These are phyloP conservation scores for Hydrolagus affinis DNA, from an alignment of 2,113 vertebrate species.

Conservation along the genomic window DNA sequence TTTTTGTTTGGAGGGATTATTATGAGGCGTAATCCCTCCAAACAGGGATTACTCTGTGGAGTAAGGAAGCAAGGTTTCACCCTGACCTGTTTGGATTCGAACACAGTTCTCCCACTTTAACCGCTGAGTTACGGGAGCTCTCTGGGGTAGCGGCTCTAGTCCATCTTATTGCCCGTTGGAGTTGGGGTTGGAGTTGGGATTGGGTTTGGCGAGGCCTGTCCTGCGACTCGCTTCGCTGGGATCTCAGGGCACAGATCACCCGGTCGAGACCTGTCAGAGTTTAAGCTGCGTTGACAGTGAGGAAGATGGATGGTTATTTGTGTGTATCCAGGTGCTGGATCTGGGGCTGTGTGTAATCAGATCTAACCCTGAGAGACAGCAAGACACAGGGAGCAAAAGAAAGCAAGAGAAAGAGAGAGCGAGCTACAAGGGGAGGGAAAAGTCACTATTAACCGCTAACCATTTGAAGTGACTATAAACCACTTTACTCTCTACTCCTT, in stretches of 20 bases:
- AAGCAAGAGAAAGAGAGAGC: not conserved
- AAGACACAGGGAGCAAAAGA: not conserved
- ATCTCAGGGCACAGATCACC: not conserved
- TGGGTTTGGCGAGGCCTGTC: not conserved
- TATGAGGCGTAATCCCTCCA: too few species aligned
- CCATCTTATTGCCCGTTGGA: too few species aligned
- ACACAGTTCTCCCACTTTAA: too few species aligned
- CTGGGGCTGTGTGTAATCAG: conserved; percentile 18
- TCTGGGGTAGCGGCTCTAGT: too few species aligned
- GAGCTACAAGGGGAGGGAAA: not conserved
- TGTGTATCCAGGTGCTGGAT: conserved; percentile 28
- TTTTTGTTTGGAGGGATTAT: too few species aligned
- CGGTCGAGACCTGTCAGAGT: not conserved
- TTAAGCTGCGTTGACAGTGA: conserved; percentile 5
- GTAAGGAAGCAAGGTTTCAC: too few species aligned
- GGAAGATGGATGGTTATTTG: conserved; percentile 15
- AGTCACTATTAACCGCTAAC: not conserved
- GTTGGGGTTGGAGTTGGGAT: too few species aligned
- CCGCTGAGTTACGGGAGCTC: too few species aligned
- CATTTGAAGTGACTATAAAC: not conserved
- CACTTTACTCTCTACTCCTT: not conserved
- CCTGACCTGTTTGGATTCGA: too few species aligned
- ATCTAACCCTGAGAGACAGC: not conserved
- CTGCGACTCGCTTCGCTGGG: not conserved
- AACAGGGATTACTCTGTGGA: too few species aligned